Evolutionary conservation across 2,113 vertebrate species (phyloP).

Genomic region (Lethenteron reissneri): DNA sequence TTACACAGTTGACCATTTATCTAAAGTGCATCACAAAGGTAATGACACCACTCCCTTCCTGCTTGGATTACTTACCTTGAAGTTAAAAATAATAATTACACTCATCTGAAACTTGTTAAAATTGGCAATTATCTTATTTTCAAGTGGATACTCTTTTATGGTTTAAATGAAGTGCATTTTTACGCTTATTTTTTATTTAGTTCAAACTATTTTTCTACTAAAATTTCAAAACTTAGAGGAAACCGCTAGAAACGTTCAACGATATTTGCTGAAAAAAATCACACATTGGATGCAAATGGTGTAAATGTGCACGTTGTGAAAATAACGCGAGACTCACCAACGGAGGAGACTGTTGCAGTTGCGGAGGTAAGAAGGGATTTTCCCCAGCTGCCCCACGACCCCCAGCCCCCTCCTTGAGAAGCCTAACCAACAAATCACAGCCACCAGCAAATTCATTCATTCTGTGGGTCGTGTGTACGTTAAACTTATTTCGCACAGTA

Average conservation of each 20-base stretch:
- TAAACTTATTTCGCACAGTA: no score
- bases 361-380: background rate
- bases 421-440: no score
- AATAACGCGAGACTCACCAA: constrained; percentile 3
- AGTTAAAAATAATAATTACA: background rate
- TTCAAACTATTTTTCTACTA: background rate
- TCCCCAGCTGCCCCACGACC: constrained; percentile 1
- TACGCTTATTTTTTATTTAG: background rate
- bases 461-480: no score
- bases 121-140: no score
- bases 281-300: background rate
- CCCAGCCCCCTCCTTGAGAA: no score
- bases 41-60: background rate
- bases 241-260: background rate
- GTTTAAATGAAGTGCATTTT: background rate
- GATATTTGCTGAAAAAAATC: background rate
- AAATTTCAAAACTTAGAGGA: background rate
- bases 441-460: no score
- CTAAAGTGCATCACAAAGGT: background rate
- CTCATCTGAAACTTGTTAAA: background rate
- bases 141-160: background rate
- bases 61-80: background rate
- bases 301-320: no score
- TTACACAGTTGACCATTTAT: background rate
- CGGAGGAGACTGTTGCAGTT: constrained; percentile 1